Percentiles rank a stretch among this genome's conserved stretches.
These are phyloP conservation scores for Belgica antarctica DNA, from an alignment of 2,888 invertebrate genomes.

Conservation along the genomic window DNA sequence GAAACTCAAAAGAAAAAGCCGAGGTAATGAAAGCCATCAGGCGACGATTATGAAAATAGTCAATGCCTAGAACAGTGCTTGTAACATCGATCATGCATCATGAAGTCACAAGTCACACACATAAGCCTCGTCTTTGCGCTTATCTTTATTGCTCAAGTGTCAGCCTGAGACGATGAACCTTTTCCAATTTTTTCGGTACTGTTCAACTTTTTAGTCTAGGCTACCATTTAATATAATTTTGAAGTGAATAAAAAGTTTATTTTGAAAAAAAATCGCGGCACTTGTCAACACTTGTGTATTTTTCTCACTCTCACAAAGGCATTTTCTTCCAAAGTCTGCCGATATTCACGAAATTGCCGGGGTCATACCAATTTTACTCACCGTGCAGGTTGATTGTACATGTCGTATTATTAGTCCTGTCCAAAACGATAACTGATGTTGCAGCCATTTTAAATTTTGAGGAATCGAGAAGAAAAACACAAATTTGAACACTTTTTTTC, in stretches of 20 bases:
- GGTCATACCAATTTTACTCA: constrained; percentile 58
- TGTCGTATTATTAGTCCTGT: constrained; percentile 94
- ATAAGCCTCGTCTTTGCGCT: not conserved
- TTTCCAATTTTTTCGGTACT: not conserved
- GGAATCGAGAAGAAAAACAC: constrained; percentile 34
- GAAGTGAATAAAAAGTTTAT: constrained; percentile 2
- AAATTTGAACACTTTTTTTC: constrained; percentile 41
- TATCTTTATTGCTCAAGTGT: not conserved
- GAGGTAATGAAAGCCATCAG: constrained; percentile 14
- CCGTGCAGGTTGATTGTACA: constrained; percentile 96
- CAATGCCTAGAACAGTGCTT: not conserved
- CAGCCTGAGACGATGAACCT: constrained; percentile 4
- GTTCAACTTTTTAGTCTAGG: not conserved
- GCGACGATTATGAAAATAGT: not conserved
- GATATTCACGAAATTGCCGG: constrained; percentile 21
- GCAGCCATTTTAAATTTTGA: constrained; percentile 64
- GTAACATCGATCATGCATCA: constrained; percentile 12
- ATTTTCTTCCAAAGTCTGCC: not conserved
- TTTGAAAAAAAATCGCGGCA: constrained; percentile 40
- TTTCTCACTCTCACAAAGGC: constrained; percentile 5
- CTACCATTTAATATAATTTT: not conserved
- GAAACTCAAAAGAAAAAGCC: not conserved
- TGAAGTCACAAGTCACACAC: not conserved
- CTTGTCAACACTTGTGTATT: not conserved
- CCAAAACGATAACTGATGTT: constrained; percentile 91